A percentile compares a stretch with the other conserved stretches of the same genome.
phyloP scores from a whole-genome alignment of 2,888 invertebrate species.

The Anaspis maculata region DNA sequence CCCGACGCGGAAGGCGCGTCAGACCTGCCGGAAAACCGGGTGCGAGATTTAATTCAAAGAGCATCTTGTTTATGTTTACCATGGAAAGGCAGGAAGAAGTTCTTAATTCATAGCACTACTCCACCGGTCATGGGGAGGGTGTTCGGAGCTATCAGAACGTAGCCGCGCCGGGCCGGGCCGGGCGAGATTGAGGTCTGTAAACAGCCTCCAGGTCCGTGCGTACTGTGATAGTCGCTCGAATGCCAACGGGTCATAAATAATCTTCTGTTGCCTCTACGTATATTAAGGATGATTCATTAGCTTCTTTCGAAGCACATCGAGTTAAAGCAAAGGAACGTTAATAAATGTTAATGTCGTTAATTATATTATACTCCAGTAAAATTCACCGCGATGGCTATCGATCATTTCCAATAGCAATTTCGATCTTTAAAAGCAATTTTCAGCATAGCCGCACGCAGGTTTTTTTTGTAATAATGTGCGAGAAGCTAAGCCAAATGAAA shows the following conservation, averaged over 20 bases:
- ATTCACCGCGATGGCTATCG: slow-evolving; percentile 9
- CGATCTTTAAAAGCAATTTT: no score
- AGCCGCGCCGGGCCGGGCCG: no score
- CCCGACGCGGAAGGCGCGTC: slow-evolving; percentile 3
- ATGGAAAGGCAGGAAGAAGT: slow-evolving; percentile 9
- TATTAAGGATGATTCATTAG: slow-evolving; percentile 17
- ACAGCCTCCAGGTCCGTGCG: slow-evolving; percentile 15
- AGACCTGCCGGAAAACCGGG: no score
- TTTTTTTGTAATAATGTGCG: no score
- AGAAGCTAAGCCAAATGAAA: no score
- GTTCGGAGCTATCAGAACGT: slow-evolving; percentile 14
- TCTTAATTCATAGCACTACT: slow-evolving; percentile 16
- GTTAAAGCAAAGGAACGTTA: slow-evolving; percentile 13
- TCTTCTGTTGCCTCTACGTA: slow-evolving; percentile 14
- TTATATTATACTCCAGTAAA: slow-evolving; percentile 14
- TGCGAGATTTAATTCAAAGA: slow-evolving; percentile 12
- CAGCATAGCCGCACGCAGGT: no score
- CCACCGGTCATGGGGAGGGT: slow-evolving; percentile 11
- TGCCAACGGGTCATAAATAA: slow-evolving; percentile 17
- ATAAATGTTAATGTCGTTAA: slow-evolving; percentile 16
- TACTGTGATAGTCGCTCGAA: slow-evolving; percentile 14
- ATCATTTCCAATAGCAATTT: slow-evolving; percentile 14
- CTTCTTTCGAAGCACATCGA: slow-evolving; percentile 10
- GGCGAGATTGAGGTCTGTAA: slow-evolving; percentile 15
- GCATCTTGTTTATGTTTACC: slow-evolving; percentile 17